These are phyloP conservation scores for Pelmatolapia mariae DNA, from an alignment of 2,113 vertebrate species.

Conservation along the genomic window DNA sequence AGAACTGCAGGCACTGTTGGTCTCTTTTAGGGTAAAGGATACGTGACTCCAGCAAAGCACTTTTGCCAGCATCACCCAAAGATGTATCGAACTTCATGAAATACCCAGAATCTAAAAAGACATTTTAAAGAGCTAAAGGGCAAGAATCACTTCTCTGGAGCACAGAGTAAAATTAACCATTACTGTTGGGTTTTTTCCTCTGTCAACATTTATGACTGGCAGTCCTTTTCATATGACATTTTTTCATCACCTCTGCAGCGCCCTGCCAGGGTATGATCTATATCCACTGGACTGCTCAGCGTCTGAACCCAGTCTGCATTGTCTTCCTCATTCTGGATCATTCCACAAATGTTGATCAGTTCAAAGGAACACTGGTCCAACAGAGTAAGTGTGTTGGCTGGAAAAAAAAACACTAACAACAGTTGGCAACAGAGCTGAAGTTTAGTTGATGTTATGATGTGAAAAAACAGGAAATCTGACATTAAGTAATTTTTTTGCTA, in stretches of 20 bases:
- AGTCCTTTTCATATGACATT: background rate
- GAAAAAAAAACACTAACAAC: background rate
- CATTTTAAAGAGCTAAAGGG: background rate
- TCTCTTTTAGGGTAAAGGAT: conserved; percentile 84
- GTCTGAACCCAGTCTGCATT: conserved; percentile 79
- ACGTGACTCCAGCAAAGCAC: conserved; percentile 82
- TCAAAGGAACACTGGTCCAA: conserved; percentile 91
- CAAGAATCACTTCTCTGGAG: background rate
- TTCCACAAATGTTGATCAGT: conserved; percentile 85
- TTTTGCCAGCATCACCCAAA: conserved; percentile 47
- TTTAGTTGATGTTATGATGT: background rate
- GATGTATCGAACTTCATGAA: conserved; percentile 81
- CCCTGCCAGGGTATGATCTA: conserved; percentile 79
- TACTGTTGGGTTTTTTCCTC: background rate
- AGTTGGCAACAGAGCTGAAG: background rate
- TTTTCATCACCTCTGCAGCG: conserved; percentile 76
- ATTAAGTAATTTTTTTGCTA: too few species aligned
- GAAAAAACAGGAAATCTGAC: background rate
- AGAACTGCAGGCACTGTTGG: conserved; percentile 87
- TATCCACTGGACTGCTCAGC: conserved; percentile 23
- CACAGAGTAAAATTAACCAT: background rate
- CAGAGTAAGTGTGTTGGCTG: conserved; percentile 82
- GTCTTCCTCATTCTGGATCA: conserved; percentile 81
- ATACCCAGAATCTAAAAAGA: conserved; percentile 76
- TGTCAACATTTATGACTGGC: background rate